A percentile compares a stretch with the other conserved stretches of the same genome.
Conservation (phyloP, 2,113 vertebrate species). For the Natator depressus region DNA sequence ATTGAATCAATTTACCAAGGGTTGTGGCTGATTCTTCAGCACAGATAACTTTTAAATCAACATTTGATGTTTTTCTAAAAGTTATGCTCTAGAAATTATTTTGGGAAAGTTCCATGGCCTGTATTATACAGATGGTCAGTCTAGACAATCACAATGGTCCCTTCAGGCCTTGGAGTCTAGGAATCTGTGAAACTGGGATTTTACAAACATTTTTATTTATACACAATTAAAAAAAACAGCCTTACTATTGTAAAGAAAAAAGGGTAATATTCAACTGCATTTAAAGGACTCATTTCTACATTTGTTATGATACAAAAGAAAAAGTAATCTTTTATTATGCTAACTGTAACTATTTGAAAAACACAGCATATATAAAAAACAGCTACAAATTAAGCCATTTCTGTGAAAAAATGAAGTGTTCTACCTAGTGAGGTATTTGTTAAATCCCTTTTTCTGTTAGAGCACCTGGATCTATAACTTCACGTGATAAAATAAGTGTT, state of each 20-base stretch:
- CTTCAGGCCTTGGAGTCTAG: not conserved
- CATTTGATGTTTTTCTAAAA: not conserved
- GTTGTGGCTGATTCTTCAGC: not conserved
- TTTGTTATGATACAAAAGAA: not conserved
- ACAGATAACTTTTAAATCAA: not conserved
- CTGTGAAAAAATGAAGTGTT: not conserved
- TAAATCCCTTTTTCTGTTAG: constrained; percentile 39
- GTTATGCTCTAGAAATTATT: not conserved
- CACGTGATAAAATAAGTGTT: constrained; percentile 89
- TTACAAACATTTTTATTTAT: not conserved
- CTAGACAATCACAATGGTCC: not conserved
- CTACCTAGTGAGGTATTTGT: not conserved
- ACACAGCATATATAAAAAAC: not conserved
- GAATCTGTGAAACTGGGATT: not conserved
- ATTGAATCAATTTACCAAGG: not conserved
- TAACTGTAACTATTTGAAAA: not conserved
- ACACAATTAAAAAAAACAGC: not conserved
- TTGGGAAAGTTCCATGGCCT: not conserved
- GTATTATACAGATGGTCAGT: not conserved
- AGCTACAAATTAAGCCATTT: not conserved
- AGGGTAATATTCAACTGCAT: not conserved
- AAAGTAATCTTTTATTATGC: not conserved
- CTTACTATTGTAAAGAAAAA: not conserved
- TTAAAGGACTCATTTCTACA: not conserved
- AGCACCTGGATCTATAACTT: constrained; percentile 63